Evolutionary conservation across 2,113 vertebrate species (phyloP).

Genomic region (Anarrhichthys ocellatus): DNA sequence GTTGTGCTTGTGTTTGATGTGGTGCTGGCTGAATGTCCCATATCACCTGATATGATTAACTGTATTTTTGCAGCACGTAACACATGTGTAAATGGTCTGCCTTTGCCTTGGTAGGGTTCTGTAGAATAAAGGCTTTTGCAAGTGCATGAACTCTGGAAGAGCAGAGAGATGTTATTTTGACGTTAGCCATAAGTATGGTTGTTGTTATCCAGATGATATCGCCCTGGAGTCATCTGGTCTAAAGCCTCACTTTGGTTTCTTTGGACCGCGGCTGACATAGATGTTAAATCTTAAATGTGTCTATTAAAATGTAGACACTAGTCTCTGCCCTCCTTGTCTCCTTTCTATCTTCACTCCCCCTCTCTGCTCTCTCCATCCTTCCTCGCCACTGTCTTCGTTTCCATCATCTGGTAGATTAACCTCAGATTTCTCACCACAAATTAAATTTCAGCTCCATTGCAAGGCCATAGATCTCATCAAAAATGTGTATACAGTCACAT

Average conservation of each 20-base stretch:
- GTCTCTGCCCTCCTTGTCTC: background rate
- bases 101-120: conserved; percentile 33
- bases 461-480: background rate
- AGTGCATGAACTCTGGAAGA: conserved; percentile 45
- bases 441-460: background rate
- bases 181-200: conserved; percentile 41
- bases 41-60: conserved; percentile 49
- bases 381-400: background rate
- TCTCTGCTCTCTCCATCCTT: background rate
- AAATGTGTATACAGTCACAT: background rate
- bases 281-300: conserved; percentile 25
- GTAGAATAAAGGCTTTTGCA: conserved; percentile 37
- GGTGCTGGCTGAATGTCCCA: conserved; percentile 42
- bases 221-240: conserved; percentile 24
- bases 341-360: background rate
- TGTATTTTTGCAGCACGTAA: conserved; percentile 25
- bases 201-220: conserved; percentile 38
- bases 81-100: conserved; percentile 38
- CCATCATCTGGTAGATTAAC: background rate
- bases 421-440: background rate
- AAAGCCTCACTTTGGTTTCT: conserved; percentile 25
- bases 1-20: conserved; percentile 56
- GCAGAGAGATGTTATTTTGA: conserved; percentile 37
- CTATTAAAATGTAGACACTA: background rate
- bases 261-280: conserved; percentile 7